Conservation (phyloP, 2,113 vertebrate species). For the Salminus brasiliensis region DNA sequence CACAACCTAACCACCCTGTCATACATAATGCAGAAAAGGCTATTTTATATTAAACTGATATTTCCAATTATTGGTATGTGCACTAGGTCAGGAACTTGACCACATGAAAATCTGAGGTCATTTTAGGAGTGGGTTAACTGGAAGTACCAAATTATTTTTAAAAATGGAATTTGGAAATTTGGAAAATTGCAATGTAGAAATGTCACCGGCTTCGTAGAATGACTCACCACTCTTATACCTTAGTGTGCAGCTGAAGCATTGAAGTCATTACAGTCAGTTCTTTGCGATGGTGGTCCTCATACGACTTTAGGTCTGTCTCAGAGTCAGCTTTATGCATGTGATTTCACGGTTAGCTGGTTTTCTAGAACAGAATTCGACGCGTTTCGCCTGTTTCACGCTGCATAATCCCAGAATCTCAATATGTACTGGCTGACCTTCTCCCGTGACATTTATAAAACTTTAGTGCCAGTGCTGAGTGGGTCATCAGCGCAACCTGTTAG, state of each 20-base stretch:
- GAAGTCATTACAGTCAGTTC: not conserved
- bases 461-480: slow-evolving; percentile 11
- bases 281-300: not conserved
- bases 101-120: too few relatives aligned
- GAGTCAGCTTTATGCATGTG: not conserved
- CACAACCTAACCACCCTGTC: too few relatives aligned
- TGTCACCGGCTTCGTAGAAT: not conserved
- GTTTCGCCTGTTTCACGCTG: slow-evolving; percentile 1
- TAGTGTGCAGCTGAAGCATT: not conserved
- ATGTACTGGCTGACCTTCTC: slow-evolving; percentile 32
- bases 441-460: slow-evolving; percentile 41
- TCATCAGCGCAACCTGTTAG: slow-evolving; percentile 30
- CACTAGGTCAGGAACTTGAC: too few relatives aligned
- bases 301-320: not conserved
- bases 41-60: too few relatives aligned
- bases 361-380: not conserved
- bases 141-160: too few relatives aligned
- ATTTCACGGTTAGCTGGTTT: not conserved
- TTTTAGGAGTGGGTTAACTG: too few relatives aligned
- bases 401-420: not conserved
- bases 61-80: too few relatives aligned
- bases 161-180: too few relatives aligned
- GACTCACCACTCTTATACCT: not conserved
- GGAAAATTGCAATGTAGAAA: too few relatives aligned
- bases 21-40: too few relatives aligned